Base-by-base conservation (phyloP, 2,797 vertebrate genomes). In the Nyctalus aviator region DNA sequence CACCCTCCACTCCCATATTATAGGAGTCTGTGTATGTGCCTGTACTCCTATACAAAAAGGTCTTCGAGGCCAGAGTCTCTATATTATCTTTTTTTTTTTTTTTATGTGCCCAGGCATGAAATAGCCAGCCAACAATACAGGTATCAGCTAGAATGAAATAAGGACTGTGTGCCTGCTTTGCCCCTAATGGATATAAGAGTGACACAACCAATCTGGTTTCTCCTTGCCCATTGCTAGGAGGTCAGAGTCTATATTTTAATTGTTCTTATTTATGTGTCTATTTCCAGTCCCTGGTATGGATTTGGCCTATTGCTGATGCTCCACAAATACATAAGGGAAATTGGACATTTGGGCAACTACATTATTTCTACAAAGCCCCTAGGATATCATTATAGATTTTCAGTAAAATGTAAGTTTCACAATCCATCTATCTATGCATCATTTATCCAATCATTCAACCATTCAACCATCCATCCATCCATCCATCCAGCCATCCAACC, bases 361-460 rank as follows among this genome's bases (percentile, higher is more conserved):
- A 8, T 13, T 90, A 87, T 78, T 93, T 95, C 72, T 83, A 94
- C 48, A 30, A 88, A 93, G 48, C 6, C 32, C 72, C 15, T 25
- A 59, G 23, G 37, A 66, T 64, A n/a, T 83, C 30, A 82, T n/a
- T 66, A 66, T 5, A 95, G 46, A 88, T n/a, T 84, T 89, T 66
- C 69, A 93, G 71, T 86, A 57, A 93, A 94, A 88, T 71, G 68
- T 41, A 71, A 94, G 72, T 85, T 72, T 91, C 48, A 94, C 57
- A 83, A 76, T 78, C 89, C 57, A 90, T 76, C 93, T 79, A 41
- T 27, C 48, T 68, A 68, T 44, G 76, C 75, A 85, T 93, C 87
- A 93, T 71, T 93, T 84, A 84, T 82, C 50, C 88, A 86, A 59
- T 72, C 44, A 77, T 23, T 62, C 44, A 94, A 32, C 25, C 77